These are phyloP conservation scores for Aporrectodea caliginosa DNA, from an alignment of 1,140 invertebrate genomes.

Conservation along the genomic window DNA sequence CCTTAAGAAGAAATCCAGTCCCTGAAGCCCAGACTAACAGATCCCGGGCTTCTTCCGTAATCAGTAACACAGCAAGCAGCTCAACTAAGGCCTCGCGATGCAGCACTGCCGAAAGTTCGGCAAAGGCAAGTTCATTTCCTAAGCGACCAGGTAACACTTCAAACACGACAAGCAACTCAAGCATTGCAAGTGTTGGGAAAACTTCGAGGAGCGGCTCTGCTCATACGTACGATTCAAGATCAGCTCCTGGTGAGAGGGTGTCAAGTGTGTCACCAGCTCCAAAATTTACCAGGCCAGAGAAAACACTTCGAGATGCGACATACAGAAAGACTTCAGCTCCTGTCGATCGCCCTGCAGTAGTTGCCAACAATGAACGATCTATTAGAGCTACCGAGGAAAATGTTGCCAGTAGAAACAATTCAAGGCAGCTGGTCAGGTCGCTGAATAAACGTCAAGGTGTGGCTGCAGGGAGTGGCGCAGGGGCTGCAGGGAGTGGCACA, in stretches of 20 bases:
- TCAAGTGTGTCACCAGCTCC: not conserved
- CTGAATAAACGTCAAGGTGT: no score
- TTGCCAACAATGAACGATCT: no score
- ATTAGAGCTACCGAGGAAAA: no score
- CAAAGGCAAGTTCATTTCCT: constrained; percentile 30
- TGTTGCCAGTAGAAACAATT: no score
- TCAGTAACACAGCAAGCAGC: no score
- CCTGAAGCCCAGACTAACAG: not conserved
- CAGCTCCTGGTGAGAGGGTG: constrained; percentile 4
- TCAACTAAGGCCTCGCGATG: no score
- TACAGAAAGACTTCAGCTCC: no score
- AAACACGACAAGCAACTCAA: constrained; percentile 23
- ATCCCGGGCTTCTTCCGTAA: not conserved
- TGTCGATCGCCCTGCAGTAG: no score
- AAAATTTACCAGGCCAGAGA: not conserved
- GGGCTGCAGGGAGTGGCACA: no score
- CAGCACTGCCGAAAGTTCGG: constrained; percentile 21
- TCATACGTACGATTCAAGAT: constrained; percentile 5
- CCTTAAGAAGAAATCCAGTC: not conserved
- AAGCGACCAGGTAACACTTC: constrained; percentile 34
- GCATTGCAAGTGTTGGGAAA: constrained; percentile 37
- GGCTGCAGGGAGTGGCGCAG: no score
- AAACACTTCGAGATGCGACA: not conserved
- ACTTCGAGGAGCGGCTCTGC: constrained; percentile 27
- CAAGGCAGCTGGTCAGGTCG: no score